Percentiles rank a stretch among this genome's conserved stretches.
Evolutionary conservation across 2,797 vertebrate species (phyloP).

Genomic region (Myotis planiceps): DNA sequence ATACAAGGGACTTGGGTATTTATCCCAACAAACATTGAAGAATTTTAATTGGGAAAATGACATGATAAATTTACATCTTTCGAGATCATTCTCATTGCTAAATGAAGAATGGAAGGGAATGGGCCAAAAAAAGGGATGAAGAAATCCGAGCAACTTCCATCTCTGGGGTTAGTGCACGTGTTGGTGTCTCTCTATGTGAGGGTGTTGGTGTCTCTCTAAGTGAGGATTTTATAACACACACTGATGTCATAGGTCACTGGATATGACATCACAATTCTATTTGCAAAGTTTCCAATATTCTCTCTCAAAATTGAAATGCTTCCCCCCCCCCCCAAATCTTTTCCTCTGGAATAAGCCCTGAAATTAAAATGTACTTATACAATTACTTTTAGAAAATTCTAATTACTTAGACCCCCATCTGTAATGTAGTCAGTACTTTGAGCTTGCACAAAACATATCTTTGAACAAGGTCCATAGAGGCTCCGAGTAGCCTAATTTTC

Average conservation of each 20-base stretch:
- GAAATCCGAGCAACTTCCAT: neutral
- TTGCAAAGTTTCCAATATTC: neutral
- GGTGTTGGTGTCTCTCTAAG: neutral
- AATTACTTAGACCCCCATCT: neutral
- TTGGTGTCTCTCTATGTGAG: neutral
- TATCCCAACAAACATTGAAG: neutral
- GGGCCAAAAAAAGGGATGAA: neutral
- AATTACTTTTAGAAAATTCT: conserved; percentile 28
- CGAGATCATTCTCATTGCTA: neutral
- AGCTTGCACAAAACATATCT: conserved; percentile 14
- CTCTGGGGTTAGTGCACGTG: neutral
- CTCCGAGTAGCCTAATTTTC: conserved; percentile 48
- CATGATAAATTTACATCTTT: neutral
- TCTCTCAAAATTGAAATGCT: conserved; percentile 15
- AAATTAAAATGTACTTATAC: neutral
- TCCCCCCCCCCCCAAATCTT: neutral
- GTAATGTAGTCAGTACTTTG: neutral
- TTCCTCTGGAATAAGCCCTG: conserved; percentile 19
- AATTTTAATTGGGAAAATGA: conserved; percentile 44
- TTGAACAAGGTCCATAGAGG: conserved; percentile 12
- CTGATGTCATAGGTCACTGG: neutral
- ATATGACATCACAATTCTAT: neutral
- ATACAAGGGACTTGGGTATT: neutral
- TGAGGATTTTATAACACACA: neutral
- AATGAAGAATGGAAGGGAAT: neutral